Evolutionary conservation across 2,888 invertebrate species (phyloP).

Genomic region (Mesorhabditis belari): DNA sequence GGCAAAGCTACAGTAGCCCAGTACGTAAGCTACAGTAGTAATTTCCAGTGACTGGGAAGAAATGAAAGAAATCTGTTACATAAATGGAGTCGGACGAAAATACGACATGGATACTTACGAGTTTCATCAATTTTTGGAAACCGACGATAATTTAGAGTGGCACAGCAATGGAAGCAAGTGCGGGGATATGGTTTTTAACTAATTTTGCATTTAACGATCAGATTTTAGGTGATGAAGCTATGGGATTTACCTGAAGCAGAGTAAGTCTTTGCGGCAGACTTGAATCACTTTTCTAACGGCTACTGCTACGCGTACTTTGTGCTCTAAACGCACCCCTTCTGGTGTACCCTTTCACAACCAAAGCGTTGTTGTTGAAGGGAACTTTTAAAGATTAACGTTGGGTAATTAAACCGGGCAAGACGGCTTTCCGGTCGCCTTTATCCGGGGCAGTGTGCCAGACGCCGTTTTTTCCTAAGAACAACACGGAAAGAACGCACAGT

Average conservation of each 20-base stretch:
- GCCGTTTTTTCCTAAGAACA: too few species aligned
- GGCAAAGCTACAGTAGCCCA: not conserved
- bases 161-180: not conserved
- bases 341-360: too few species aligned
- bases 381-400: too few species aligned
- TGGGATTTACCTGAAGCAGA: not conserved
- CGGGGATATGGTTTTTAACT: not conserved
- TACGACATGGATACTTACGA: not conserved
- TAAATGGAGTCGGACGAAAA: conserved; percentile 18
- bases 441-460: too few species aligned
- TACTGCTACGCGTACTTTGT: too few species aligned
- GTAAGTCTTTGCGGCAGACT: too few species aligned
- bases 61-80: conserved; percentile 18
- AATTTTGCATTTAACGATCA: not conserved
- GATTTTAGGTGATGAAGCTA: not conserved
- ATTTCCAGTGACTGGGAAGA: conserved; percentile 28
- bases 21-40: not conserved
- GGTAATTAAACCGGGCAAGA: too few species aligned
- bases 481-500: too few species aligned
- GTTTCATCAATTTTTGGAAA: not conserved
- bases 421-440: too few species aligned
- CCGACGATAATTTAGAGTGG: not conserved
- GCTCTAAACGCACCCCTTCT: too few species aligned
- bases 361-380: too few species aligned
- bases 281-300: too few species aligned